A percentile compares a stretch with the other conserved stretches of the same genome.
Evolutionary conservation across 2,113 vertebrate species (phyloP).

Genomic region (Brienomyrus longianalis): DNA sequence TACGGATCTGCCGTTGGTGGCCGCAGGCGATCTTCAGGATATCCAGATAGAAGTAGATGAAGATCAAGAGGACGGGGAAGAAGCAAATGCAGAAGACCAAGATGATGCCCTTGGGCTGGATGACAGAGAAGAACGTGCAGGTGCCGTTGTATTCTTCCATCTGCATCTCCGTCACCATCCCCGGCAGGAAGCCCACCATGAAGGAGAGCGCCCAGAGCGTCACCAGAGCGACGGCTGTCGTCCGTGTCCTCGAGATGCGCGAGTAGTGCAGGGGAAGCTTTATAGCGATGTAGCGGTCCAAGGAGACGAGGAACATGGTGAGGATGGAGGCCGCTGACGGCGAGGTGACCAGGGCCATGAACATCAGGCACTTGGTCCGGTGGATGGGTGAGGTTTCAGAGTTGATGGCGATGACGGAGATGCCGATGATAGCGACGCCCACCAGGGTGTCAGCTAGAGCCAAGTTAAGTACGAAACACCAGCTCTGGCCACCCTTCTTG

Average conservation of each 20-base stretch:
- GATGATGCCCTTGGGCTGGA: constrained; percentile 64
- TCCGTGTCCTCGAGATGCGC: constrained; percentile 54
- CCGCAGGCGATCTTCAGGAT: constrained; percentile 76
- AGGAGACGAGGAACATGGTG: constrained; percentile 75
- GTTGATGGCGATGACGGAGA: constrained; percentile 66
- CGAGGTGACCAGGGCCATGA: constrained; percentile 72
- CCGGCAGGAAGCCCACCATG: constrained; percentile 70
- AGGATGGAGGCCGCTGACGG: constrained; percentile 77
- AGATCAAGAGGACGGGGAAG: constrained; percentile 69
- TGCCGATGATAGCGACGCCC: constrained; percentile 67
- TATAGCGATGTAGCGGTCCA: constrained; percentile 84
- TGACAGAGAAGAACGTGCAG: constrained; percentile 75
- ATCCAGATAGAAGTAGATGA: constrained; percentile 83
- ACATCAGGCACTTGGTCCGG: constrained; percentile 63
- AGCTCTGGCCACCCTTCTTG: constrained; percentile 62
- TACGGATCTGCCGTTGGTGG: constrained; percentile 72
- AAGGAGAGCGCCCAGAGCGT: constrained; percentile 68
- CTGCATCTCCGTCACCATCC: constrained; percentile 60
- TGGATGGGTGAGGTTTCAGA: constrained; percentile 35
- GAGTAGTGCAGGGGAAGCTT: constrained; percentile 74
- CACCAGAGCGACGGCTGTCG: constrained; percentile 45
- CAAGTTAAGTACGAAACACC: constrained; percentile 79
- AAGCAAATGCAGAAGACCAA: constrained; percentile 66
- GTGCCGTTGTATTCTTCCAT: constrained; percentile 28
- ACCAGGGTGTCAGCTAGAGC: constrained; percentile 73